phyloP scores from a whole-genome alignment of 2,888 invertebrate genomes.

The Xylota sylvarum region DNA sequence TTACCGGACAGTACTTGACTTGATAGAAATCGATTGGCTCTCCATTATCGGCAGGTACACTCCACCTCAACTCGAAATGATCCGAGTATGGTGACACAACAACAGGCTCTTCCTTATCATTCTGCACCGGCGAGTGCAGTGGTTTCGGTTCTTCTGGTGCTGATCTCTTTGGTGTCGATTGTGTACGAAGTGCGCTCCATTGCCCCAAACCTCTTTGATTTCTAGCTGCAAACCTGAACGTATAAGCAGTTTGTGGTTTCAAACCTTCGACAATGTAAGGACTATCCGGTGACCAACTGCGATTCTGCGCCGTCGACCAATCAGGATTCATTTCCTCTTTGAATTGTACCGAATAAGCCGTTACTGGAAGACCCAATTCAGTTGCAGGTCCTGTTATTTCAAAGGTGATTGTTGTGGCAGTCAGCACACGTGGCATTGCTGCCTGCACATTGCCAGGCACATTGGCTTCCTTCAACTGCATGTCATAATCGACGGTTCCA shows the following conservation, averaged over 20 bases:
- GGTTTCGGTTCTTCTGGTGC: slow-evolving; percentile 91
- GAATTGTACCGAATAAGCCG: slow-evolving; percentile 91
- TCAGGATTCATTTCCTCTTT: slow-evolving; percentile 88
- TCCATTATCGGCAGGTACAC: slow-evolving; percentile 94
- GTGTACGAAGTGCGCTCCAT: slow-evolving; percentile 88
- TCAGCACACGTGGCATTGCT: slow-evolving; percentile 89
- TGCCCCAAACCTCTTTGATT: slow-evolving; percentile 93
- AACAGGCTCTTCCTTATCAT: slow-evolving; percentile 85
- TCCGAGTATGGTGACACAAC: slow-evolving; percentile 89
- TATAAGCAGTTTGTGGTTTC: slow-evolving; percentile 91
- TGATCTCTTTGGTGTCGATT: slow-evolving; percentile 91
- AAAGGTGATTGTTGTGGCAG: slow-evolving; percentile 94
- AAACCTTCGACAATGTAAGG: slow-evolving; percentile 93
- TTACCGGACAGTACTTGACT: slow-evolving; percentile 92
- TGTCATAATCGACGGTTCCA: slow-evolving; percentile 89
- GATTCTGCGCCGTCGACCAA: slow-evolving; percentile 90
- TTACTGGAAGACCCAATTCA: slow-evolving; percentile 91
- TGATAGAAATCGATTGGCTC: slow-evolving; percentile 94
- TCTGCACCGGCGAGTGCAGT: slow-evolving; percentile 85
- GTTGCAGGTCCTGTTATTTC: slow-evolving; percentile 90
- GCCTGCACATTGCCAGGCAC: slow-evolving; percentile 89
- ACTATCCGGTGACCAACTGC: slow-evolving; percentile 92
- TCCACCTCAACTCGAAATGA: slow-evolving; percentile 93
- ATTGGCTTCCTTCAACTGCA: slow-evolving; percentile 90
- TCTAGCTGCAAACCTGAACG: slow-evolving; percentile 92